Percentiles rank a stretch among this genome's conserved stretches.
Conservation (phyloP, 2,888 invertebrate genomes). For the Drosophila percnosoma region DNA sequence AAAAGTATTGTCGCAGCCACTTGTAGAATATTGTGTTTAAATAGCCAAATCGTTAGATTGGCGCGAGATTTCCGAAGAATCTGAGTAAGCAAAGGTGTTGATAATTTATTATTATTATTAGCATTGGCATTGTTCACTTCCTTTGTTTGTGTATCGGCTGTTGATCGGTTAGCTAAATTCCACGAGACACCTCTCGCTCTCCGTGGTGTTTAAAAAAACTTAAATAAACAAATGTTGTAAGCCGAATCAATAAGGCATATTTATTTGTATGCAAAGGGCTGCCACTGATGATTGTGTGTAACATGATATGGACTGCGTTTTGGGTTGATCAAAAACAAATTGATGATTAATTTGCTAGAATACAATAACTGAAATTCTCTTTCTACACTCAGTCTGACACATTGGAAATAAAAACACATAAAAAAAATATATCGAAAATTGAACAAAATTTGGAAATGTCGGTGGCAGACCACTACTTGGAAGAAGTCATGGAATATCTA, state of each 20-base stretch:
- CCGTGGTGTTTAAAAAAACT: conserved; percentile 21
- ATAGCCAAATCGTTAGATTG: conserved; percentile 45
- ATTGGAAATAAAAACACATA: conserved; percentile 3
- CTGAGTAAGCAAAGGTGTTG: conserved; percentile 56
- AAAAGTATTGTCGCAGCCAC: conserved; percentile 21
- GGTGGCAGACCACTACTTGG: conserved; percentile 21
- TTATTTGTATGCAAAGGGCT: conserved; percentile 6
- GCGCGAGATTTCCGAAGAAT: conserved; percentile 19
- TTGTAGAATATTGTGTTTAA: conserved; percentile 63
- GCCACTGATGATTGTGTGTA: conserved; percentile 12
- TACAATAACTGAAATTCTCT: neutral
- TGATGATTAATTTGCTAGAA: neutral
- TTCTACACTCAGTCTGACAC: conserved; percentile 12
- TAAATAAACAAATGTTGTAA: conserved; percentile 22
- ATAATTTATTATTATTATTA: conserved; percentile 76
- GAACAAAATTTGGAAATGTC: conserved; percentile 27
- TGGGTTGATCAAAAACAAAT: conserved; percentile 5
- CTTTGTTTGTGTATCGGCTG: conserved; percentile 47
- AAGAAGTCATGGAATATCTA: conserved; percentile 60
- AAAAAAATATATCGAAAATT: conserved; percentile 13
- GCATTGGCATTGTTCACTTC: conserved; percentile 56
- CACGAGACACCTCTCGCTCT: conserved; percentile 10
- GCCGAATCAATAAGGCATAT: conserved; percentile 14
- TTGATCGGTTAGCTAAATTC: conserved; percentile 21
- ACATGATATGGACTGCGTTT: conserved; percentile 6